Base-by-base conservation (phyloP, 2,113 vertebrate species). In the Malurus cyaneus region DNA sequence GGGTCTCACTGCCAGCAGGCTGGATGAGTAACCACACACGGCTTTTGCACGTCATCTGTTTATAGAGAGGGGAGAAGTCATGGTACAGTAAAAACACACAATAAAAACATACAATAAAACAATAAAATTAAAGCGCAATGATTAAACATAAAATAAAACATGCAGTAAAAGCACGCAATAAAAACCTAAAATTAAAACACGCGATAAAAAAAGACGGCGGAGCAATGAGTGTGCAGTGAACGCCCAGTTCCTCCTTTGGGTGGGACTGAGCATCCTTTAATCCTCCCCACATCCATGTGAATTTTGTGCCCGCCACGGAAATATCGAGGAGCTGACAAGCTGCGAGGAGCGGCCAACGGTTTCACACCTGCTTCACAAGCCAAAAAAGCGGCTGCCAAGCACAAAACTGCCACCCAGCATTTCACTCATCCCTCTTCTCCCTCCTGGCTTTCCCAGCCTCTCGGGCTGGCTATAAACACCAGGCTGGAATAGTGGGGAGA, bases 31-130 rank as follows among this genome's bases (percentile, higher is more conserved):
- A 94, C 76, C 15, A 6, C 79, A 52, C 74, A 54, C 1, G 14
- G 84, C 92, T 91, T 61, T 31, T 78, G 47, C 76, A 39, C 61
- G 86, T 94, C 94, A 96, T 94, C 80, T 93, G 94, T 96, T 96
- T 97, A 83, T 50, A 70, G 31, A 80, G 90, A 85, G 67, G 65
- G 77, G 65, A 95, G 82, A 64, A 94, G 88, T 41, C 87, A 86
- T 7, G 61, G 36, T 60, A 83, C 46, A 60, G 54, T 21, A 66
- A 88, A 92, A 89, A 14, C 47, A 70, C 60, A 69, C 39, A 86
- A 31, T 60, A 13, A 67, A 86, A 89, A 69, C 71, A 56, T 50
- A 49, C 23, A 49, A 44, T 36, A 14, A 83, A 83, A 78, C 29
- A 64, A 53, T 28, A n/a, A n/a, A 60, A 78, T 61, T 32, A 69